These are phyloP conservation scores for Acleris cristana DNA, from an alignment of 2,888 invertebrate genomes.

Conservation along the genomic window DNA sequence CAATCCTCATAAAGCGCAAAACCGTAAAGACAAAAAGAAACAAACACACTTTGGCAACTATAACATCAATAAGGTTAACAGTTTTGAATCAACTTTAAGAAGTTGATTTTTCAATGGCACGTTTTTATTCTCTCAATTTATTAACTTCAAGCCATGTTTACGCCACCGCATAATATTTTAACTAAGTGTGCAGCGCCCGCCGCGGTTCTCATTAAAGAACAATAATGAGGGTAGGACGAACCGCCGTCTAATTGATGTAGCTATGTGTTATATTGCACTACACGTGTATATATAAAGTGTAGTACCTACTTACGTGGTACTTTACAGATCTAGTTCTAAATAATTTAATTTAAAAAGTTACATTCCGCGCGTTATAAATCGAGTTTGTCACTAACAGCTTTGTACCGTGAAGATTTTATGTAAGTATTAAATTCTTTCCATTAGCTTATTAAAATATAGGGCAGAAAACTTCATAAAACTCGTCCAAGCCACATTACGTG, in stretches of 20 bases:
- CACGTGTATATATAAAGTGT: slow-evolving; percentile 5
- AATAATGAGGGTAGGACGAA: slow-evolving; percentile 55
- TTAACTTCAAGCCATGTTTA: slow-evolving; percentile 26
- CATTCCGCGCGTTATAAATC: neutral
- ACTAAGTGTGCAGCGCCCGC: slow-evolving; percentile 43
- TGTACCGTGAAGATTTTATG: too few species aligned
- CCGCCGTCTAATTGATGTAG: slow-evolving; percentile 53
- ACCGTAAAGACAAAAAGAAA: too few species aligned
- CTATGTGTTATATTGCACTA: slow-evolving; percentile 52
- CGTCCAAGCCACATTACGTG: too few species aligned
- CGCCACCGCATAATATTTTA: slow-evolving; percentile 42
- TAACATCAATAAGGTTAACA: too few species aligned
- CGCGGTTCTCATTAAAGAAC: slow-evolving; percentile 55
- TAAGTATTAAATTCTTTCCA: too few species aligned
- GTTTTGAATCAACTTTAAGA: too few species aligned
- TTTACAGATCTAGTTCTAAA: neutral
- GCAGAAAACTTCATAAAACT: too few species aligned
- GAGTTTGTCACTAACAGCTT: too few species aligned
- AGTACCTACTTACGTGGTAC: neutral
- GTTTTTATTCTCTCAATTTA: slow-evolving; percentile 43
- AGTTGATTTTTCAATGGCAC: neutral
- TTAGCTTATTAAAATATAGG: too few species aligned
- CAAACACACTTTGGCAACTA: too few species aligned
- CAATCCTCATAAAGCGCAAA: too few species aligned
- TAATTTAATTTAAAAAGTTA: neutral